A percentile compares a stretch with the other conserved stretches of the same genome.
phyloP scores from a whole-genome alignment of 2,797 vertebrate genomes.

The Bradypodion ventrale region DNA sequence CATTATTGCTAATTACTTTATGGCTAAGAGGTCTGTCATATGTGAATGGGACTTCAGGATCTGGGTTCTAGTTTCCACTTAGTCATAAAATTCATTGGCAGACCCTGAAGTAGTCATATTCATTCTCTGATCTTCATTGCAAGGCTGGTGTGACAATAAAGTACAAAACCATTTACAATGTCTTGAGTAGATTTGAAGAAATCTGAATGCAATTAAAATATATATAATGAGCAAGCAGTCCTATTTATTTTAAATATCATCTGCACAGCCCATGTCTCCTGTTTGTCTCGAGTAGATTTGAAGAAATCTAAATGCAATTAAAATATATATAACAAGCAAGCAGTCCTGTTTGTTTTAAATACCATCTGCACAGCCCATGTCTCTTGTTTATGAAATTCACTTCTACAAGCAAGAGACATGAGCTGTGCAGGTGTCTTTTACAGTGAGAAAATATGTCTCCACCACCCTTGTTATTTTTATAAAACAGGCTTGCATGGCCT shows the following conservation, averaged over 20 bases:
- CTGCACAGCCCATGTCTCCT: too few relatives aligned
- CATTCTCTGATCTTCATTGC: not conserved
- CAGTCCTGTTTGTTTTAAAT: too few relatives aligned
- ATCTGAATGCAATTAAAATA: not conserved
- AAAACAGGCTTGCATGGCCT: not conserved
- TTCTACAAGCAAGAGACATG: too few relatives aligned
- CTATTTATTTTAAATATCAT: too few relatives aligned
- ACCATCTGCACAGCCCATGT: too few relatives aligned
- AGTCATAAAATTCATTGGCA: not conserved
- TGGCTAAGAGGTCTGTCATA: not conserved
- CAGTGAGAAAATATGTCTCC: not conserved
- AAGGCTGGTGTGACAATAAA: not conserved
- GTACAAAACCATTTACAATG: not conserved
- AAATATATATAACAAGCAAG: not conserved
- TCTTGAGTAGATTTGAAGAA: not conserved
- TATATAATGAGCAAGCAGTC: not conserved
- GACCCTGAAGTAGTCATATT: not conserved
- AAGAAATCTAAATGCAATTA: not conserved
- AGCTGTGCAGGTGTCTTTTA: too few relatives aligned
- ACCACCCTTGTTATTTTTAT: not conserved
- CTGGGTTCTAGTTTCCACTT: not conserved
- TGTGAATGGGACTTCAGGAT: not conserved
- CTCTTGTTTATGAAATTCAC: too few relatives aligned
- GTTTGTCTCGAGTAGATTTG: too few relatives aligned
- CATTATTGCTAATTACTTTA: not conserved